Evolutionary conservation across 2,797 vertebrate genomes (phyloP).

Genomic region (Ispidina picta): DNA sequence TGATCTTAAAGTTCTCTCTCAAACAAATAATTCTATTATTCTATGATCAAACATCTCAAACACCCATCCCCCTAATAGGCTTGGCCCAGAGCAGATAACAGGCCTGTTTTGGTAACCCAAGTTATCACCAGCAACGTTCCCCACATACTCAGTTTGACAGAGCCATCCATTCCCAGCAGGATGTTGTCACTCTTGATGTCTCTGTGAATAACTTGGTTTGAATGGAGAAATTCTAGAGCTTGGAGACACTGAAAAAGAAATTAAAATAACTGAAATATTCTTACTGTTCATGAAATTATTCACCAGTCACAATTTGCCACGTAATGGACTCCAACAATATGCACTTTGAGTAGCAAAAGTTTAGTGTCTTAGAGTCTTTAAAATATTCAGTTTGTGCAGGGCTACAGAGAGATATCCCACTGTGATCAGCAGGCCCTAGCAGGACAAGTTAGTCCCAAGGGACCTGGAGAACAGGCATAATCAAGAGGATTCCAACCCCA

Average conservation of each 20-base stretch:
- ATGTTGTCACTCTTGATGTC: slow-evolving; percentile 99
- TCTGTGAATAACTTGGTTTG: slow-evolving; percentile 95
- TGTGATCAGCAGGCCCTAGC: not conserved
- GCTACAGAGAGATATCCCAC: not conserved
- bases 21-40: not conserved
- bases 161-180: slow-evolving; percentile 95
- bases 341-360: not conserved
- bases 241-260: slow-evolving; percentile 87
- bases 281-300: not conserved
- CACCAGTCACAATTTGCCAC: not conserved
- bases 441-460: not conserved
- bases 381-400: not conserved
- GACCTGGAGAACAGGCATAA: not conserved
- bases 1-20: not conserved
- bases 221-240: slow-evolving; percentile 95
- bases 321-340: not conserved
- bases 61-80: not conserved
- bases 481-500: not conserved
- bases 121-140: not conserved
- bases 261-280: not conserved
- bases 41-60: not conserved
- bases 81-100: not conserved
- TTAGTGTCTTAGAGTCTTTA: not conserved
- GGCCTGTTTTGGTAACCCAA: not conserved
- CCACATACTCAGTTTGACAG: slow-evolving; percentile 94